A percentile compares a stretch with the other conserved stretches of the same genome.
These are phyloP conservation scores for Sepioteuthis lessoniana DNA, from an alignment of 2,888 invertebrate species.

Conservation along the genomic window DNA sequence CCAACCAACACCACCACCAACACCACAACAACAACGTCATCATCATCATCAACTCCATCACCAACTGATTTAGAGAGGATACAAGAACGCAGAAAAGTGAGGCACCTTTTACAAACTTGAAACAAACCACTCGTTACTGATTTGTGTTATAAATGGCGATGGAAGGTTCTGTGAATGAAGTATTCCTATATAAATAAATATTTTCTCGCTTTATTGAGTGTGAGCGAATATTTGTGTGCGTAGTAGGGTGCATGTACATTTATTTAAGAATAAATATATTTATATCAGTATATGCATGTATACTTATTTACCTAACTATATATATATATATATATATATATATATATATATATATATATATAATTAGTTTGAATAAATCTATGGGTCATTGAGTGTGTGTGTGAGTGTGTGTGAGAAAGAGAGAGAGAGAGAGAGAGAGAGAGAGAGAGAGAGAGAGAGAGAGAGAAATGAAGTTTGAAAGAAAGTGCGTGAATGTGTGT, in stretches of 20 bases:
- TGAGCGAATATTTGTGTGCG: not conserved
- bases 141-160: not conserved
- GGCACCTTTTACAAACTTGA: conserved; percentile 13
- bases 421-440: no score
- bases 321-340: no score
- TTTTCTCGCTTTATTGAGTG: not conserved
- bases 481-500: no score
- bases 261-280: not conserved
- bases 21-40: not conserved
- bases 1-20: not conserved
- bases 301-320: not conserved
- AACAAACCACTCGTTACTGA: not conserved
- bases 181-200: not conserved
- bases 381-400: not conserved
- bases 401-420: no score
- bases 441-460: no score
- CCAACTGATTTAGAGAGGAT: conserved; percentile 21
- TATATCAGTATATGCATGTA: not conserved
- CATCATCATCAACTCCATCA: not conserved
- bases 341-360: not conserved
- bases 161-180: not conserved
- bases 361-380: not conserved
- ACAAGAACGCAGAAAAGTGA: conserved; percentile 14
- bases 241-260: not conserved
- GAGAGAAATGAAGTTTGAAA: no score